Base-by-base conservation (phyloP, 2,888 invertebrate genomes). In the Steinernema carpocapsae region DNA sequence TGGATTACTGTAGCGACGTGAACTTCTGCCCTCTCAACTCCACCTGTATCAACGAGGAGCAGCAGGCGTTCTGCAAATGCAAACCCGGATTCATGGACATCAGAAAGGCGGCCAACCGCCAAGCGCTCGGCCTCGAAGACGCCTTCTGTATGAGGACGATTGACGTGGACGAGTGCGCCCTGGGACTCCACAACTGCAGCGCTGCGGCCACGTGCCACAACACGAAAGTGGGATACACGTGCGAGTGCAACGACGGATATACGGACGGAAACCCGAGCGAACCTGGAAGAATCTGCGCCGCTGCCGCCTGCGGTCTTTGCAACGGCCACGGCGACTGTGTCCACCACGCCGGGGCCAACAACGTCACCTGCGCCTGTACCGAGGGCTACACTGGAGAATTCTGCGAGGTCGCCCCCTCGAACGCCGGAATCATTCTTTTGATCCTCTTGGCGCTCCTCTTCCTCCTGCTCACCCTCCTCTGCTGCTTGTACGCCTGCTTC, bases 1-100 rank as follows among this genome's bases (percentile, higher is more conserved):
- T 82, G 32, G 83, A 86, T 74, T 85, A 82, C 76, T 86, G 86
- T 72, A 71, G 73, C 10, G 86, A 86, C 74, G 84, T 86, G 76
- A 93, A 94, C 90, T 92, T 92, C 87, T 95, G 95, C 89, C 94
- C 94, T 89, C 91, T 91, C 88, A 94, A 95, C 89, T 94, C 94
- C 78, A 93, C 93, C 81, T 95, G 95, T 90, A 92, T 93, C 90
- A 95, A 94, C 90, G 92, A 94, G 87, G 92, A 81, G 14, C 77
- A 83, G 37, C 76, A 82, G 78, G 83, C 83, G 29, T 73, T 75
- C 19, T 84, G 84, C 76, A 77, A 77, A 48, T 84, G 84, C 78
- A 74, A 76, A 37, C 79, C 82, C 0, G 84, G 83, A 48, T 84
- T 81, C 75, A 79, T 83, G 19, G 84, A 85, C 46, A 72, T 85